Conservation (phyloP, 2,888 invertebrate genomes). For the Gryllus longicercus region DNA sequence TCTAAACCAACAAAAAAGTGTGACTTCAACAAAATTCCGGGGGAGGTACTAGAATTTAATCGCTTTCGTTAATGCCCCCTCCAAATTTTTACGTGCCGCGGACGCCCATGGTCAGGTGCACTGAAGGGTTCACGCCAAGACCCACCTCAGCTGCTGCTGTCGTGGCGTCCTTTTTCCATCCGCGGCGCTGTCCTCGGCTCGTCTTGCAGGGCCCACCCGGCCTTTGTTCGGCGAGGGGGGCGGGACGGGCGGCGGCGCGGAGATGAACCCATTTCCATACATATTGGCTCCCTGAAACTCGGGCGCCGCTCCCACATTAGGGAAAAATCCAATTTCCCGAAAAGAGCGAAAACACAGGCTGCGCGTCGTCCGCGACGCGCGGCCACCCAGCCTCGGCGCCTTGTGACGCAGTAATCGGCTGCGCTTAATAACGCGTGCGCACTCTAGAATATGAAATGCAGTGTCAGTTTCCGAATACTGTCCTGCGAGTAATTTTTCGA, state of each 20-base stretch:
- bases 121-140: no score
- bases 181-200: no score
- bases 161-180: no score
- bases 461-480: not conserved
- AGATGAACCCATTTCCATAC: conserved; percentile 10
- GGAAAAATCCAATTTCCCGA: not conserved
- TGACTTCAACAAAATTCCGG: no score
- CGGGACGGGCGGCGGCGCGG: not conserved
- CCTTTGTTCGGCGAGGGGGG: not conserved
- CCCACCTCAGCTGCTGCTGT: no score
- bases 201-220: no score
- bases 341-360: not conserved
- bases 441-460: not conserved
- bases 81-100: no score
- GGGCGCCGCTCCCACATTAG: not conserved
- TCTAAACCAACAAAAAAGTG: no score
- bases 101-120: no score
- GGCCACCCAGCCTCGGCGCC: not conserved
- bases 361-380: not conserved
- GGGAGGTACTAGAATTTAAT: no score
- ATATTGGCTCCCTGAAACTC: conserved; percentile 4
- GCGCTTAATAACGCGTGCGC: not conserved
- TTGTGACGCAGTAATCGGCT: not conserved
- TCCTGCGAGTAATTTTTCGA: not conserved
- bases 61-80: no score